Percentiles rank a stretch among this genome's conserved stretches.
Conservation (phyloP, 2,888 invertebrate species). For the Philereme vetulata region DNA sequence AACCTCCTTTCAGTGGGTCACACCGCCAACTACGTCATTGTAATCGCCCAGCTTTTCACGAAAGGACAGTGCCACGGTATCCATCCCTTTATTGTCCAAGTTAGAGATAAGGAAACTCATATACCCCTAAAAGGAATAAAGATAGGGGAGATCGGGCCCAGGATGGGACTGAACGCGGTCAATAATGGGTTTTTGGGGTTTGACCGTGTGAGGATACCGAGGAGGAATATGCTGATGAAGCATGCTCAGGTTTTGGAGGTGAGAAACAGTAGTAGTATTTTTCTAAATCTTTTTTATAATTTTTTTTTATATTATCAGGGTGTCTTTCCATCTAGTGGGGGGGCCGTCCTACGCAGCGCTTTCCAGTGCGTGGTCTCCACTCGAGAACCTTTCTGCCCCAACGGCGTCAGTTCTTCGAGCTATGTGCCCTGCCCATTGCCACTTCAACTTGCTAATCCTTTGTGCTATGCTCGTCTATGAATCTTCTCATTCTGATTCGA, state of each 20-base stretch:
- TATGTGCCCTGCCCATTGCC: too few relatives aligned
- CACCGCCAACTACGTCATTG: constrained; percentile 94
- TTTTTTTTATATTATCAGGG: too few relatives aligned
- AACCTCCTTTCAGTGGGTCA: constrained; percentile 89
- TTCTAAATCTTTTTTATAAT: too few relatives aligned
- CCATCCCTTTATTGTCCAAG: constrained; percentile 95
- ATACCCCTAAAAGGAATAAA: constrained; percentile 93
- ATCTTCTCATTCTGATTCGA: too few relatives aligned
- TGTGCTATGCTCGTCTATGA: too few relatives aligned
- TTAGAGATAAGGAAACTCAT: constrained; percentile 94
- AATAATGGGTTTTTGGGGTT: constrained; percentile 97
- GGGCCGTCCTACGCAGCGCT: too few relatives aligned
- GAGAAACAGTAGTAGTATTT: constrained; percentile 22
- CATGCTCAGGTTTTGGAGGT: constrained; percentile 91
- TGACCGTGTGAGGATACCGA: constrained; percentile 92
- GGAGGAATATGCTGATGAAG: constrained; percentile 96
- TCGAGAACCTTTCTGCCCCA: too few relatives aligned
- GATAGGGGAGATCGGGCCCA: constrained; percentile 97
- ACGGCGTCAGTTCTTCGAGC: too few relatives aligned
- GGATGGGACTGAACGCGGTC: constrained; percentile 93
- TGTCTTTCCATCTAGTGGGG: too few relatives aligned
- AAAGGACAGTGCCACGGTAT: constrained; percentile 92
- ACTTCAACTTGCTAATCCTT: too few relatives aligned
- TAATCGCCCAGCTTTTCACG: constrained; percentile 95
- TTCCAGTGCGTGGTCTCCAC: too few relatives aligned